These are phyloP conservation scores for Frankliniella fusca DNA, from an alignment of 2,888 invertebrate genomes.

Conservation along the genomic window DNA sequence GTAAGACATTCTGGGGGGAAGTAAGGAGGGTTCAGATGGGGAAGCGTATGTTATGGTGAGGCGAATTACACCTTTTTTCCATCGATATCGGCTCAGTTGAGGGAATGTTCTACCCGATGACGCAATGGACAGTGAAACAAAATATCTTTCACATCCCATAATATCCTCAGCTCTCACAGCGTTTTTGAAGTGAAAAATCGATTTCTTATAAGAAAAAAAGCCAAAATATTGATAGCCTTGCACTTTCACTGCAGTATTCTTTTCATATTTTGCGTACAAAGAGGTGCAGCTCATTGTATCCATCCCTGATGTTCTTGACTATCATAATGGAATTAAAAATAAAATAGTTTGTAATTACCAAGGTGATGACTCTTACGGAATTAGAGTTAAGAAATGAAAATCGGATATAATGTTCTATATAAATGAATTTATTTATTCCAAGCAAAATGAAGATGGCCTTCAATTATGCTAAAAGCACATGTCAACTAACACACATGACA, in stretches of 20 bases:
- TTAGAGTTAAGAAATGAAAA: neutral
- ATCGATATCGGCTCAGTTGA: neutral
- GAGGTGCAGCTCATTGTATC: no score
- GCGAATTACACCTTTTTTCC: neutral
- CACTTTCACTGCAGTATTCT: no score
- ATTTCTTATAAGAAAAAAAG: neutral
- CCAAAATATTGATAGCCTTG: neutral
- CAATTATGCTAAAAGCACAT: slow-evolving; percentile 6
- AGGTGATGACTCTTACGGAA: neutral
- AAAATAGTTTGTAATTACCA: neutral
- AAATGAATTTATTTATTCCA: slow-evolving; percentile 18
- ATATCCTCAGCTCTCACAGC: no score
- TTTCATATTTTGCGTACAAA: no score
- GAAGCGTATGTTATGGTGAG: neutral
- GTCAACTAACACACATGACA: slow-evolving; percentile 19
- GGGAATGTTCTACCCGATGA: neutral
- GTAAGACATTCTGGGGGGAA: neutral
- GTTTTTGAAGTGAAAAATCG: neutral
- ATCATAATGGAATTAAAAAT: neutral
- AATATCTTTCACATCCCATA: neutral
- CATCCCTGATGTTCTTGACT: neutral
- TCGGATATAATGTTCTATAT: neutral
- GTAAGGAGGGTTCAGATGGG: neutral
- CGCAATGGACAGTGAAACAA: neutral
- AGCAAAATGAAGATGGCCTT: slow-evolving; percentile 10